Base-by-base conservation (phyloP, 2,888 invertebrate species). In the Volucella zonaria region DNA sequence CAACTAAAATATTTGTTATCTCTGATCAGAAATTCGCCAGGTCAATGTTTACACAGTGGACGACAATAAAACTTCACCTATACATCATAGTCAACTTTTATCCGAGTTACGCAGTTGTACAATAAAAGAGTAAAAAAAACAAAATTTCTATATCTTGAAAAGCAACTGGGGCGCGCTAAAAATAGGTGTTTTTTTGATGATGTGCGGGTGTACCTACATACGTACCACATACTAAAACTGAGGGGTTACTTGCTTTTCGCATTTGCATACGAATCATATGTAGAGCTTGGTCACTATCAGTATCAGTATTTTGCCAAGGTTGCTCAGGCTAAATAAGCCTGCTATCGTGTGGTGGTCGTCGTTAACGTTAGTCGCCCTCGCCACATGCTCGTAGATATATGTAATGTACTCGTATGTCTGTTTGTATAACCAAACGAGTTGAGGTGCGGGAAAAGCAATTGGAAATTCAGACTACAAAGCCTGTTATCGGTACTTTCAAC, bases 271-370 rank as follows among this genome's bases (percentile, higher is more conserved):
- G 14, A 58, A 42, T 15, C 31, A 12, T 70, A 51, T 58, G 15
- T 31, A 51, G 59, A 71, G 75, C 83, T 47, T 85, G 80, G 83
- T 80, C 83, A 80, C 80, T 85, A 85, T 85, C 83, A 80, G 83
- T 85, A 85, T 85, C 83, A 80, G 83, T 42, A 51, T 38, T 61
- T 58, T 23, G 58, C 83, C 83, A 85, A 85, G 83, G 83, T 85
- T 85, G 83, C 62, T 73, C 40, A 52, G 71, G 61, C 71, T 62
- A 85, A 82, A 82, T 82, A 78, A 61, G 38, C 58, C 66, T 49
- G 42, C 52, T 71, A 42, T 58, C 62, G 54, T 58, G 62, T 59
- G 42, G 75, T 66, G 52, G 62, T 62, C 14, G 47, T 62, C 61
- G 66, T 56, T 58, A 51, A 58, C 75, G 49, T 66, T 62, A 68